Evolutionary conservation across 2,113 vertebrate species (phyloP).

Genomic region (Typhlomys cinereus): DNA sequence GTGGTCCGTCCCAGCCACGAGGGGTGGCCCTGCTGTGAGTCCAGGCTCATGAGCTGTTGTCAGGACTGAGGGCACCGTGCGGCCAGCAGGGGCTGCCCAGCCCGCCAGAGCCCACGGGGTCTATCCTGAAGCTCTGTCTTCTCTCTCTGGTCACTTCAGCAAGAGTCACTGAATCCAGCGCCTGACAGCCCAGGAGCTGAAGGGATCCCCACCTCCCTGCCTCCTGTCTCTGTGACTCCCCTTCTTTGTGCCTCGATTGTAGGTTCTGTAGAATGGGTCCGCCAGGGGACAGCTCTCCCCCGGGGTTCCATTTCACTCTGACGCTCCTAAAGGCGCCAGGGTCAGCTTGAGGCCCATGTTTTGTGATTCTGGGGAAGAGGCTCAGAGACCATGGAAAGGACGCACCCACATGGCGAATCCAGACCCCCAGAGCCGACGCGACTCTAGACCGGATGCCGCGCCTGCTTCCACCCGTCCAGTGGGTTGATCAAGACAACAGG

Average conservation of each 20-base stretch:
- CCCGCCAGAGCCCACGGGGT: neutral
- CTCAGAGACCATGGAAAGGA: neutral
- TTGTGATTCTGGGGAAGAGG: neutral
- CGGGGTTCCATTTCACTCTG: accelerated
- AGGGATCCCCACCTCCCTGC: neutral
- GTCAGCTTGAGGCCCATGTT: neutral
- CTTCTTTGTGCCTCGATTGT: neutral
- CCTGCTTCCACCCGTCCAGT: accelerated
- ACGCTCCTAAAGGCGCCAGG: neutral
- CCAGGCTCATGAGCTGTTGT: neutral
- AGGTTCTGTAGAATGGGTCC: neutral
- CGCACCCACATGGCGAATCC: accelerated
- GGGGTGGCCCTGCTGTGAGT: neutral
- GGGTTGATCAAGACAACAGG: too few relatives aligned
- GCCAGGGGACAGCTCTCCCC: neutral
- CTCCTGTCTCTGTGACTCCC: neutral
- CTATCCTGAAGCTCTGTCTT: neutral
- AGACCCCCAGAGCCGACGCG: neutral
- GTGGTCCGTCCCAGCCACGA: neutral
- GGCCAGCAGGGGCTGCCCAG: neutral
- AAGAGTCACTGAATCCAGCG: neutral
- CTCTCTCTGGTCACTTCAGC: neutral
- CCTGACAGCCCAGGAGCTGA: neutral
- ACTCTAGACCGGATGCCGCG: neutral
- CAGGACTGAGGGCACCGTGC: accelerated